Conservation (phyloP, 1,140 invertebrate genomes). For the Zeugodacus cucurbitae region DNA sequence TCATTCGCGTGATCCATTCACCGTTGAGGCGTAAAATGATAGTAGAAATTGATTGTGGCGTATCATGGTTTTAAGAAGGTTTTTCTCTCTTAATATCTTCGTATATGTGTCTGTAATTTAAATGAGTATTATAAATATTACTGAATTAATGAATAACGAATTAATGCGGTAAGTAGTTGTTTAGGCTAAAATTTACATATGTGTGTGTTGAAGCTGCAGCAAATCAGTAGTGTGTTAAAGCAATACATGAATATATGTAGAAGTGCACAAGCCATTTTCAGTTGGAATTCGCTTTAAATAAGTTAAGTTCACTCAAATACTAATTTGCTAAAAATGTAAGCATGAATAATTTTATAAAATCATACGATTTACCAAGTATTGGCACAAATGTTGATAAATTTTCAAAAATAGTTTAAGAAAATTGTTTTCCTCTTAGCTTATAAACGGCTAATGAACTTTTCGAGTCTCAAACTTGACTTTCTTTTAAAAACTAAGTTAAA, state of each 20-base stretch:
- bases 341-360: not conserved
- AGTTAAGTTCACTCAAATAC: not conserved
- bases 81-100: not conserved
- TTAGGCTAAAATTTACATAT: constrained; percentile 1
- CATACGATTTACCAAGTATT: not conserved
- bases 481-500: not conserved
- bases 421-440: not conserved
- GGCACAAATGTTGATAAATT: not conserved
- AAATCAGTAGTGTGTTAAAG: not conserved
- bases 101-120: constrained; percentile 38
- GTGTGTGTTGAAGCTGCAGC: not conserved
- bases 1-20: constrained; percentile 85
- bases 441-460: not conserved
- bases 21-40: constrained; percentile 77
- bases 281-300: constrained; percentile 5
- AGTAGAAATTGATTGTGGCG: not conserved
- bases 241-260: not conserved
- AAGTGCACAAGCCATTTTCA: not conserved
- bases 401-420: not conserved
- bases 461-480: not conserved
- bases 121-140: constrained; percentile 19
- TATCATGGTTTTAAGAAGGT: constrained; percentile 16
- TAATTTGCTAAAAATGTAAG: not conserved
- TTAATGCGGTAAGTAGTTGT: constrained; percentile 34
- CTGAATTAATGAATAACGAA: not conserved